Base-by-base conservation (phyloP, 2,888 invertebrate genomes). In the Bombylius major region DNA sequence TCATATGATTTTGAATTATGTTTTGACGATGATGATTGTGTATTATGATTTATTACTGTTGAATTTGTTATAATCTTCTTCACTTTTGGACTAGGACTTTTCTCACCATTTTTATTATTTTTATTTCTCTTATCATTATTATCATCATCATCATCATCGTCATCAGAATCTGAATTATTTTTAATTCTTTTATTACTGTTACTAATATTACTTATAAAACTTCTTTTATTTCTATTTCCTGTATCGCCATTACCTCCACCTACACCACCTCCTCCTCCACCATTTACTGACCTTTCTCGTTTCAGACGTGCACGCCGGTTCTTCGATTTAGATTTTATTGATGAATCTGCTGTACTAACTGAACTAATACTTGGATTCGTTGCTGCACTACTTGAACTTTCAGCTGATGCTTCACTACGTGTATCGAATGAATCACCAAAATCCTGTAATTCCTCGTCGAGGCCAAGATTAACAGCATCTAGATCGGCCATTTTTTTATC, bases 361-460 rank as follows among this genome's bases (percentile, higher is more conserved):
- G 87, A 84, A 72, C 86, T 88, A 58, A 88, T 87, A 67, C 86
- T 87, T 8, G 87, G 87, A 60, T 83, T 81, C 66, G 82, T 83
- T 3, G 86, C 82, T 56, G 79, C 80, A 60, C 83, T 83, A 5
- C 87, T 86, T 63, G 85, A 83, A 50, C 86, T 85, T 0, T 70
- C 71, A 61, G 89, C 90, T 53, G 90, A 89, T 39, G 92, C 89
- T 76, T 94, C 93, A 72, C 93, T 93, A 12, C 89, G 79, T 4
- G 89, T 89, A 70, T 91, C 91, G 67, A 88, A 90, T 7, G 71
- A 69, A 59, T 74, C 69, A 56, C 69, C 73, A 66, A 87, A 87
- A 70, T 88, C 81, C 70, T 89, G 87, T 60, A 88, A 76, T 69
- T 89, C 88, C 68, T 89, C 82, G 66, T 82, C 82, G 67, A 82